Evolutionary conservation across 2,797 vertebrate species (phyloP), one percentile per base, ranked within the genome.

Genomic region (Macrochelys suwanniensis): DNA sequence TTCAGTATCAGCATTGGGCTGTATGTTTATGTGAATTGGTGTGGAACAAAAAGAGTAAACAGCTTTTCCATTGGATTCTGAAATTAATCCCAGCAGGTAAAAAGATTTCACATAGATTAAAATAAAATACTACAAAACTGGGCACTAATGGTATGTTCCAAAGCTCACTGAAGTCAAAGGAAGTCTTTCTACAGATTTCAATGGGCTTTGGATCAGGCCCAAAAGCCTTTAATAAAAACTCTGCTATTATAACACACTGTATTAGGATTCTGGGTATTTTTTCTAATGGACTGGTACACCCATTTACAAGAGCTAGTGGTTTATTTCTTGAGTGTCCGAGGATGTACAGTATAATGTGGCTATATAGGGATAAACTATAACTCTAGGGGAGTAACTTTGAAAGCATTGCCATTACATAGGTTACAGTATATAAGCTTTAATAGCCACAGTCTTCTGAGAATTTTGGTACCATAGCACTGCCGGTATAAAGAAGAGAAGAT

Each of bases 101-200:
- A 89, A 94, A 90, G 76, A 50, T 84, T 96, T 86, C 61, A 85
- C 53, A 49, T 77, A 95, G 94, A 90, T 96, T 84, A 93, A n/a
- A 37, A 33, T 59, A 80, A 65, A 89, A 89, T 6, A 0, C 78
- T 86, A 92, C 71, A 89, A 89, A 91, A 89, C 16, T 45, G 79
- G 61, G 26, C 45, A 84, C 80, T 84, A 95, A 59, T 59, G 57
- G 28, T 28, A 31, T 13, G 28, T 59, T 59, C 57, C 28, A 59
- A 59, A 94, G 45, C 45, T 86, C 77, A 76, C 79, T 79, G 84
- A 93, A 95, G 61, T 12, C 51, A 78, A 84, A 37, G 25, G 76
- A 93, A 92, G 21, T 83, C 84, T 87, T 86, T 89, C 74, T 33
- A 50, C 80, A 16, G 54, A 89, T 95, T 90, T 95, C 86, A 49